These are phyloP conservation scores for Acrocephalus scirpaceus DNA, from an alignment of 2,797 vertebrate genomes.

Conservation along the genomic window DNA sequence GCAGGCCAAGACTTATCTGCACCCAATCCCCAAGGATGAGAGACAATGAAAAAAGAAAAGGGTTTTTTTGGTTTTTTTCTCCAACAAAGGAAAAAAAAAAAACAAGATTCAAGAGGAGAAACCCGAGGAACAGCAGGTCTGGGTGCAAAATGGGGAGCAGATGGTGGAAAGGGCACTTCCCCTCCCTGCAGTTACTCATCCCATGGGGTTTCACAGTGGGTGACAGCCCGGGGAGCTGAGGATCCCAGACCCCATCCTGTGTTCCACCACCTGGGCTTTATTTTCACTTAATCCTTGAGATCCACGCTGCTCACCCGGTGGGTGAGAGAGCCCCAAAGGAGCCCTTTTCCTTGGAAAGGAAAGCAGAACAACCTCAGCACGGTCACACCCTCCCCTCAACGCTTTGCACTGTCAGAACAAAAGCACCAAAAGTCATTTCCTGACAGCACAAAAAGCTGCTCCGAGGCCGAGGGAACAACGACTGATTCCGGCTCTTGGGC, in stretches of 20 bases:
- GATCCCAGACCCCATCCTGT: fast-evolving
- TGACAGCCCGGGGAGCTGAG: neutral
- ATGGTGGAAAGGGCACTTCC: neutral
- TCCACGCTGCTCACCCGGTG: fast-evolving
- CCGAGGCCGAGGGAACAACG: neutral
- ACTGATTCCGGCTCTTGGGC: fast-evolving
- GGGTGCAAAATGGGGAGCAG: neutral
- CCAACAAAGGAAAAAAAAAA: neutral
- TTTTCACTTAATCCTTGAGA: neutral
- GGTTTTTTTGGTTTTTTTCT: neutral
- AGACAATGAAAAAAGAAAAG: neutral
- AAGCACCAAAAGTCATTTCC: neutral
- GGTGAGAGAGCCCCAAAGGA: neutral
- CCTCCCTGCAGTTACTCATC: neutral
- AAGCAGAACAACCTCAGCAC: neutral
- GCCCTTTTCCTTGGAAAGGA: neutral
- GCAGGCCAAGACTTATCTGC: neutral
- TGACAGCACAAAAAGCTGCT: neutral
- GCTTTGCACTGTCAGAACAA: neutral
- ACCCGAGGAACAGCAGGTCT: fast-evolving
- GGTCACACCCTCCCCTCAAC: neutral
- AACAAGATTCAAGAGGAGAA: neutral
- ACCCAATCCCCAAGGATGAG: neutral
- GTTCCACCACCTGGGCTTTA: neutral
- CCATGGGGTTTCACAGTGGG: neutral